These are phyloP conservation scores for Spodoptera littoralis DNA, from an alignment of 2,888 invertebrate genomes.

Conservation along the genomic window DNA sequence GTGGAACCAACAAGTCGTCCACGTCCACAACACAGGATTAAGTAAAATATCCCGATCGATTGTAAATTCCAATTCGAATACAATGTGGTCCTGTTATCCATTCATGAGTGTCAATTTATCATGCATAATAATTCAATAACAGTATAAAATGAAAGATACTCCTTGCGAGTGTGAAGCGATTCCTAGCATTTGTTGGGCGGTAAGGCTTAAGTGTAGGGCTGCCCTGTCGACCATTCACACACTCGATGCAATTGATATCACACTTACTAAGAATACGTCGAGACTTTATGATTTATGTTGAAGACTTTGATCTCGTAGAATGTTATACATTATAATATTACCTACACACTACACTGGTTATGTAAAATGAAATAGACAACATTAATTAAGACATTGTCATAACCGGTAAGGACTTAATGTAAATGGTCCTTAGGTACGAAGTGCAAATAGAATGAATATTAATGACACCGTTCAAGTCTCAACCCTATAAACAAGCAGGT, in stretches of 20 bases:
- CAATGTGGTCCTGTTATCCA: not conserved
- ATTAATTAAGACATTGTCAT: constrained; percentile 6
- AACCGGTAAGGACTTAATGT: not conserved
- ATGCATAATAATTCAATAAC: not conserved
- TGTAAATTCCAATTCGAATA: not conserved
- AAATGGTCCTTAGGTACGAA: not conserved
- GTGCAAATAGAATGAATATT: constrained; percentile 16
- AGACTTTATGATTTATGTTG: constrained; percentile 43
- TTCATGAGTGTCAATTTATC: not conserved
- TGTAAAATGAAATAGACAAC: constrained; percentile 1
- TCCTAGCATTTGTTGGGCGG: constrained; percentile 30
- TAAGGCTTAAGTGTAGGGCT: constrained; percentile 53
- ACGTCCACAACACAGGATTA: too few species aligned
- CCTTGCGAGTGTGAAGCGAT: constrained; percentile 9
- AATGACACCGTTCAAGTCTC: constrained; percentile 39
- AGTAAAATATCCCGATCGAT: too few species aligned
- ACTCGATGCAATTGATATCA: constrained; percentile 55
- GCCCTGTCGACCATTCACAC: constrained; percentile 48
- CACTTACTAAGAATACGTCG: constrained; percentile 48
- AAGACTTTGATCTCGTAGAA: constrained; percentile 15
- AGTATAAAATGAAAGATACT: not conserved
- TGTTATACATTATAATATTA: constrained; percentile 1
- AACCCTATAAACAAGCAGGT: constrained; percentile 77
- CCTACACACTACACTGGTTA: constrained; percentile 4
- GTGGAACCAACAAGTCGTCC: too few species aligned